Base-by-base conservation (phyloP, 1,140 invertebrate species). In the Hestina assimilis region DNA sequence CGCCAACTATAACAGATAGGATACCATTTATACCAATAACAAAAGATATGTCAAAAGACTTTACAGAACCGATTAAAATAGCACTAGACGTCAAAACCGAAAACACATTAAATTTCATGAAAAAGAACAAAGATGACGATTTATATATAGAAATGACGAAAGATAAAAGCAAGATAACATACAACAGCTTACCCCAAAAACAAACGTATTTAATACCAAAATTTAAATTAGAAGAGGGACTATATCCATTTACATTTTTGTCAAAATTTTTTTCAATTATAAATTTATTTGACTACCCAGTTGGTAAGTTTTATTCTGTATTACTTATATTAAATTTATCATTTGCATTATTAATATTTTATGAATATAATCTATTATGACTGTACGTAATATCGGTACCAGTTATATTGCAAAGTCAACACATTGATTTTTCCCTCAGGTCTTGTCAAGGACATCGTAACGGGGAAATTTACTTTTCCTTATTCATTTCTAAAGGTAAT, bases 191-290 rank as follows among this genome's bases (percentile, higher is more conserved):
- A 50, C 85, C 83, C 42, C 83, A 88, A 59, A 80, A 67, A 55
- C 77, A 83, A 67, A 83, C 69, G 17, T 88, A 88, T 78, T 75
- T 88, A 65, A 79, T 88, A 72, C 79, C 85, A 46, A 72, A 80
- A 60, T 76, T 88, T 56, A 83, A 79, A 48, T 65, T 85, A 17
- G 79, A 85, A 15, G 71, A 83, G 46, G 82, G 79, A 57, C 80
- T 86, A 64, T 61, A 86, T 65, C 83, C 85, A 50, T 88, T 88
- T 55, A 67, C 64, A 56, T 83, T 85, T 72, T 79, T 86, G 73
- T 79, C 85, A 0, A 72, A 81, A 24, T 81, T 88, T 63, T 88
- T 88, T 66, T 68, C 75, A 47, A 55, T 83, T 33, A 86, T 88
- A 59, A 78, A 88, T 66, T 77, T 82, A 12, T 88, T 81, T 35